Conservation (phyloP, 1,140 invertebrate genomes). For the Plectrocnemia conspersa region DNA sequence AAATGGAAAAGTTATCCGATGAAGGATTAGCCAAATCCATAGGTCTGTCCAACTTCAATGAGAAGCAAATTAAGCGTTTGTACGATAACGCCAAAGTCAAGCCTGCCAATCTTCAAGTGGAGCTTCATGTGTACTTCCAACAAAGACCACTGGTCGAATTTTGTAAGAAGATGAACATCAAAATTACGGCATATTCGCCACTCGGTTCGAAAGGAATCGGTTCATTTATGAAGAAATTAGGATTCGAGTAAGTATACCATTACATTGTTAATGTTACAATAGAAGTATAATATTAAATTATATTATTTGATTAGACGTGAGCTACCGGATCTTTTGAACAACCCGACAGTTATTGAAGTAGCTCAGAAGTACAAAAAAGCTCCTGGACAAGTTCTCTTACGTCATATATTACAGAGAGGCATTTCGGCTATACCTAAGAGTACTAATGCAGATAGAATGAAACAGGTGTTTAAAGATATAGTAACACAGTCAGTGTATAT, state of each 20-base stretch:
- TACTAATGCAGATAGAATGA: constrained; percentile 63
- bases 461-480: constrained; percentile 39
- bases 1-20: constrained; percentile 69
- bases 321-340: constrained; percentile 64
- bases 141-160: constrained; percentile 70
- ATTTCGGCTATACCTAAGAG: constrained; percentile 82
- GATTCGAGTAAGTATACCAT: constrained; percentile 40
- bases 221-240: constrained; percentile 45
- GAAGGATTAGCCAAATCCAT: constrained; percentile 63
- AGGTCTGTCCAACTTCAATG: constrained; percentile 79
- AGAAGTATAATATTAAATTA: background rate
- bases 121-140: constrained; percentile 79
- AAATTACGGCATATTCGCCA: constrained; percentile 78
- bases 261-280: too few relatives aligned
- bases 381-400: constrained; percentile 73
- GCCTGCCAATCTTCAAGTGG: constrained; percentile 70
- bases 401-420: constrained; percentile 68
- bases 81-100: constrained; percentile 60
- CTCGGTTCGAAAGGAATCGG: constrained; percentile 63
- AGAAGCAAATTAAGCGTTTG: constrained; percentile 61
- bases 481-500: background rate
- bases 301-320: constrained; percentile 50
- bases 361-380: constrained; percentile 65
- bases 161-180: constrained; percentile 66
- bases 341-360: constrained; percentile 63